Evolutionary conservation across 2,797 vertebrate genomes (phyloP), one percentile per base, ranked within the genome.

Genomic region (Manis pentadactyla): DNA sequence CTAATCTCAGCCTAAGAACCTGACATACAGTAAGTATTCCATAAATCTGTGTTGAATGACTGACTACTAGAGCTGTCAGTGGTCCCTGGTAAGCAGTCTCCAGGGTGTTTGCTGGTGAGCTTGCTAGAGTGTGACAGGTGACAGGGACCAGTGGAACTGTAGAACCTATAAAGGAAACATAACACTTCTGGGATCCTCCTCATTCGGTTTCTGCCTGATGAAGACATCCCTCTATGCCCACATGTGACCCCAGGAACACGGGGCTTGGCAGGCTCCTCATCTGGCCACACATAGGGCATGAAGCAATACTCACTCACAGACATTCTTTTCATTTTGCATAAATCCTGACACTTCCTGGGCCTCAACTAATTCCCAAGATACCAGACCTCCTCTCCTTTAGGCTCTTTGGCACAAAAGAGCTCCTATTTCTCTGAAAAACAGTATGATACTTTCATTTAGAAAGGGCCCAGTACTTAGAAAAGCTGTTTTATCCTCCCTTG

Each of bases 391-490:
- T 69, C 34, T 71, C 8, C 31, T 87, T 81, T 39, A 83, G 51
- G 29, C 17, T 21, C 17, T 88, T 57, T 66, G 51, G n/a, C 34
- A 91, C 82, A 86, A 74, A 94, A 89, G 46, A 37, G 55, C 78
- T 95, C 73, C 10, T 12, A 46, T 46, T 46, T 46, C 46, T 46
- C 46, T 46, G 46, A 46, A 46, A 46, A 46, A 46, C 9, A 46
- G 46, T 46, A 46, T 46, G 46, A 46, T 46, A 46, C 46, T 46
- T 11, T 9, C 46, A 46, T 46, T 46, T 10, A 46, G 46, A 46
- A 46, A 74, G 23, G 10, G 29, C 64, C 7, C 79, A 85, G 75
- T 84, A 90, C 15, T 90, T 90, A 68, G 51, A 90, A 92, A 95
- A 92, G 49, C 39, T 0, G 2, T n/a, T 92, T 95, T 92, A 84